Evolutionary conservation across 2,797 vertebrate species (phyloP), one percentile per base, ranked within the genome.

Genomic region (Sandelia bainsii): DNA sequence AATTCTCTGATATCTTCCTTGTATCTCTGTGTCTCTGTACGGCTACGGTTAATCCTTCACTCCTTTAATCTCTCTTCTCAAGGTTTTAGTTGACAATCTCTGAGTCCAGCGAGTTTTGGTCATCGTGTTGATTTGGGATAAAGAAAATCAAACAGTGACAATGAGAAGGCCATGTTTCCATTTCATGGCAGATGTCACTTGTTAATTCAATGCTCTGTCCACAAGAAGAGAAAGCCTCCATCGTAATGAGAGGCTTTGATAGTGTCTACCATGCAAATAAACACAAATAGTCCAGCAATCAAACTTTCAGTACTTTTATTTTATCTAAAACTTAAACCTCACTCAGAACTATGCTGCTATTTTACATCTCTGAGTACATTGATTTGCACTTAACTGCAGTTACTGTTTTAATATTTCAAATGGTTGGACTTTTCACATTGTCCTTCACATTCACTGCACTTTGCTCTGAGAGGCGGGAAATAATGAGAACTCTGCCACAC

Each of bases 31-130:
- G 66, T 71, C 37, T 51, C 60, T 74, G 51, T 53, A 10, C 57
- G 48, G 71, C 71, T 57, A 13, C 71, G 64, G 40, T 64, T 75
- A 78, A 77, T 77, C 81, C 65, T 60, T 77, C 45, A 27, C 48
- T 64, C 44, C 49, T 57, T 63, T 80, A 69, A 70, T 74, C 53
- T 54, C 19, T 61, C 49, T 29, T 34, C 51, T 57, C 61, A 48
- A 59, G 60, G 73, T 83, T 81, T 73, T 25, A 56, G 62, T 19
- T 53, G 69, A 42, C 60, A 67, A 8, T 46, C 49, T 66, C 50
- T 45, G 72, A 29, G 51, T 69, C 78, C 60, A 54, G 69, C 71
- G 48, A 51, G 45, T 53, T 75, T 56, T 52, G 72, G 56, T 69
- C 71, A 64, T 62, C 62, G 57, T 65, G 73, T 63, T 70, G 76